Evolutionary conservation across 2,797 vertebrate species (phyloP).

Genomic region (Tokudaia tokunoshimensis): DNA sequence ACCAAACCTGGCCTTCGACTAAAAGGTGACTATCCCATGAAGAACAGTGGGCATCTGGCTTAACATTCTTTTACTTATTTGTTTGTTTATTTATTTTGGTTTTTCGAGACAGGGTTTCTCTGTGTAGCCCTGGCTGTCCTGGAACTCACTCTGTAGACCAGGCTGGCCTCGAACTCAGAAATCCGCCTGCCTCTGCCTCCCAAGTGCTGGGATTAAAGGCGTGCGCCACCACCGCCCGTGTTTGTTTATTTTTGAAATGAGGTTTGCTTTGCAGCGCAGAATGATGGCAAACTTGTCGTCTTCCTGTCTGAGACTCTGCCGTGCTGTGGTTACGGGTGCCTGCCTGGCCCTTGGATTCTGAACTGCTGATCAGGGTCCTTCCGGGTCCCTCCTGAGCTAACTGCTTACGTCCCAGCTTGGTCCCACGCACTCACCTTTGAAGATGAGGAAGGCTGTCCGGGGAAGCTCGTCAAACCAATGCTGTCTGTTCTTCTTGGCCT

Average conservation of each 20-base stretch:
- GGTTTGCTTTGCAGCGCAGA: not conserved
- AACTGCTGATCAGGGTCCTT: not conserved
- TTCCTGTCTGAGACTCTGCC: not conserved
- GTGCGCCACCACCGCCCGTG: no score
- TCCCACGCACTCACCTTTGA: constrained; percentile 91
- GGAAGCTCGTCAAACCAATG: constrained; percentile 99
- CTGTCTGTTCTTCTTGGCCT: constrained; percentile 95
- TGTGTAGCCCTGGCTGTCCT: no score
- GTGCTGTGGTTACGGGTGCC: not conserved
- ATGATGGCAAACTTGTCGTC: no score
- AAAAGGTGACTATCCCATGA: not conserved
- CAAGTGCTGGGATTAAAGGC: no score
- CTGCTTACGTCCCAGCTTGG: not conserved
- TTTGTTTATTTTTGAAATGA: not conserved
- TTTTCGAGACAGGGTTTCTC: no score
- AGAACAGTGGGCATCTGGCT: not conserved
- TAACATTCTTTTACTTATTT: not conserved
- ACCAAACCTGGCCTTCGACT: no score
- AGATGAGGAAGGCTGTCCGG: constrained; percentile 96
- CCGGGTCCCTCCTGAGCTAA: not conserved
- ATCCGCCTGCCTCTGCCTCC: no score
- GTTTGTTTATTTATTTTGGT: not conserved
- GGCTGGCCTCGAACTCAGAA: no score
- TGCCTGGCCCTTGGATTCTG: not conserved
- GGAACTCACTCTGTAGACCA: no score